phyloP scores from a whole-genome alignment of 2,888 invertebrate genomes.

The Asteroscopus sphinx region DNA sequence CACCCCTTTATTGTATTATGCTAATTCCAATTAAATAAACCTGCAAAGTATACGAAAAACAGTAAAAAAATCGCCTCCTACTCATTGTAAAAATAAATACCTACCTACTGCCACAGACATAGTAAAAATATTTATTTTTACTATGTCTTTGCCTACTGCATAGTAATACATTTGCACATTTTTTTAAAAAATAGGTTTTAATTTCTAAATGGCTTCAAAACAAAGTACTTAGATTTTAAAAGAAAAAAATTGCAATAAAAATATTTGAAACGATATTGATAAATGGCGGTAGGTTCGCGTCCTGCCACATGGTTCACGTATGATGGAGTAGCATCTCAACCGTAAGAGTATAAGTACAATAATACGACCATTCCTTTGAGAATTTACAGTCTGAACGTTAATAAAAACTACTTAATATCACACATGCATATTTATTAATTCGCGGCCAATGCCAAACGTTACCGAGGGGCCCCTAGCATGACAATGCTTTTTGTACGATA shows the following conservation, averaged over 20 bases:
- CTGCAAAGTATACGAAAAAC: no score
- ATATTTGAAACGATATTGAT: constrained; percentile 41
- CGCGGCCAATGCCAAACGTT: constrained; percentile 38
- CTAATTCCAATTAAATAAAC: no score
- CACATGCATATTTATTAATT: constrained; percentile 35
- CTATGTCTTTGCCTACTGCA: no score
- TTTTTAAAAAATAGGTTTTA: no score
- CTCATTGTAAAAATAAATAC: no score
- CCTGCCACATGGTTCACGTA: constrained; percentile 43
- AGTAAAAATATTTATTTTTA: no score
- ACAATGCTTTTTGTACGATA: constrained; percentile 18
- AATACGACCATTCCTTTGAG: constrained; percentile 25
- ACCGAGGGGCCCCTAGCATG: constrained; percentile 5
- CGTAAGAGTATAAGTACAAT: constrained; percentile 13
- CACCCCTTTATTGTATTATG: no score
- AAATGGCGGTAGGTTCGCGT: constrained; percentile 38
- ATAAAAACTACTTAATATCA: constrained; percentile 33
- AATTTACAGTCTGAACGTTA: constrained; percentile 11
- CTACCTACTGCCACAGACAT: no score
- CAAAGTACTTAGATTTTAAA: background rate
- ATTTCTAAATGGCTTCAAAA: no score
- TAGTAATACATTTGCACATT: no score
- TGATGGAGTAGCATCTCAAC: constrained; percentile 32
- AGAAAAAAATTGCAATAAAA: constrained; percentile 1
- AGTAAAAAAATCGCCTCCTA: no score